These are phyloP conservation scores for Macroglossus sobrinus DNA, from an alignment of 2,113 vertebrate genomes.

Conservation along the genomic window DNA sequence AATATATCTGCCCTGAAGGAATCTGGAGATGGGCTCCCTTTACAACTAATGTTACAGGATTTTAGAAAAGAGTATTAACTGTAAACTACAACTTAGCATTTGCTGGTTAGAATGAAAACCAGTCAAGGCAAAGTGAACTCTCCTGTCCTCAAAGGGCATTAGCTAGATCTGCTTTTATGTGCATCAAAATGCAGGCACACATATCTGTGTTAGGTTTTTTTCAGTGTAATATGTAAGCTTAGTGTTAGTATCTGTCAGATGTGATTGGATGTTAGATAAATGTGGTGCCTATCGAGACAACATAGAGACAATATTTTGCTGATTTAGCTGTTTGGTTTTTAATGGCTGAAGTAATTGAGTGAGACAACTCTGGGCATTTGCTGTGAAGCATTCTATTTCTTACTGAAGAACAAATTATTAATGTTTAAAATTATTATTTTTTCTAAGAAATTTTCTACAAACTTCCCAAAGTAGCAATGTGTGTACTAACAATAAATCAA, in stretches of 20 bases:
- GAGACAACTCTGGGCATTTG: conserved; percentile 81
- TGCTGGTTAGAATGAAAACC: conserved; percentile 95
- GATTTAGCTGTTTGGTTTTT: conserved; percentile 71
- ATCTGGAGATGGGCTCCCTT: conserved; percentile 93
- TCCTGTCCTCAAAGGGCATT: conserved; percentile 34
- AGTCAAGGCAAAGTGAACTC: conserved; percentile 90
- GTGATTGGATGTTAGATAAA: conserved; percentile 73
- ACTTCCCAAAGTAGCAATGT: conserved; percentile 67
- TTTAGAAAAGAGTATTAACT: conserved; percentile 97
- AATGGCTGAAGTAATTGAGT: conserved; percentile 70
- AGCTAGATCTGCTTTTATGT: background rate
- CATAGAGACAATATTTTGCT: conserved; percentile 71
- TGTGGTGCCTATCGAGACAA: conserved; percentile 79
- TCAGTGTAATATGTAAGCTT: conserved; percentile 75
- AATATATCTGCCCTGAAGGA: conserved; percentile 91
- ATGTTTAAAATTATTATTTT: conserved; percentile 76
- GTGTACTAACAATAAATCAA: conserved; percentile 67
- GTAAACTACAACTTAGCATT: conserved; percentile 98
- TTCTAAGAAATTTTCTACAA: conserved; percentile 69
- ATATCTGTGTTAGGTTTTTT: conserved; percentile 79
- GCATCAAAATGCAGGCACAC: conserved; percentile 80
- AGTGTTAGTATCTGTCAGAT: conserved; percentile 76
- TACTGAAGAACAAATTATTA: conserved; percentile 72
- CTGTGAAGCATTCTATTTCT: conserved; percentile 76
- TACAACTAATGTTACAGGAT: conserved; percentile 93